A percentile compares a stretch with the other conserved stretches of the same genome.
These are phyloP conservation scores for Hydriomena furcata DNA, from an alignment of 2,888 invertebrate species.

Conservation along the genomic window DNA sequence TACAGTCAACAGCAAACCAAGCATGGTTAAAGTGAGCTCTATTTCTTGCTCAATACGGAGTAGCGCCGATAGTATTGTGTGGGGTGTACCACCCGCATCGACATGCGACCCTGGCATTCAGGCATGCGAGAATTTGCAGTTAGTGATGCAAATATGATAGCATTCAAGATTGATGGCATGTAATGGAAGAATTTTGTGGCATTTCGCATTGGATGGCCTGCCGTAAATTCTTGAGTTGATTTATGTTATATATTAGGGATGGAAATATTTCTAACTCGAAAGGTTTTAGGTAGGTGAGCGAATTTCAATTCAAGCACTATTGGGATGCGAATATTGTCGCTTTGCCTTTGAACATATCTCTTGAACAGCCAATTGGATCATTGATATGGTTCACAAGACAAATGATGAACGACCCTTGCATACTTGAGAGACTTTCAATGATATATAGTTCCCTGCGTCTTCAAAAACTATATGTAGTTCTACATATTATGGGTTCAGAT, in stretches of 20 bases:
- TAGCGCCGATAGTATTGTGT: background rate
- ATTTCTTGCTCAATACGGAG: constrained; percentile 1
- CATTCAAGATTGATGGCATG: constrained; percentile 29
- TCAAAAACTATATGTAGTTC: too few species aligned
- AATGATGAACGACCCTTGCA: too few species aligned
- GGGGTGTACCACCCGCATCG: constrained; percentile 22
- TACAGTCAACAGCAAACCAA: constrained; percentile 1
- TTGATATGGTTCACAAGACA: too few species aligned
- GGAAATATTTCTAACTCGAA: background rate
- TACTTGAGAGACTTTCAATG: too few species aligned
- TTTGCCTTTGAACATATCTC: too few species aligned
- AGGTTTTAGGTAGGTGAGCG: too few species aligned
- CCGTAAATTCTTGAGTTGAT: constrained; percentile 3
- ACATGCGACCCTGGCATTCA: constrained; percentile 30
- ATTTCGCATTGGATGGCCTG: constrained; percentile 2
- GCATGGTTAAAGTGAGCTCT: constrained; percentile 6
- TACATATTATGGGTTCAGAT: too few species aligned
- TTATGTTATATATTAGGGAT: background rate
- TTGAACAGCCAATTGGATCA: too few species aligned
- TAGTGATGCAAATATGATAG: constrained; percentile 33
- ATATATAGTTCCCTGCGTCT: too few species aligned
- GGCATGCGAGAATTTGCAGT: constrained; percentile 29
- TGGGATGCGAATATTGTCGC: too few species aligned
- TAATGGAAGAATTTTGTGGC: constrained; percentile 14
- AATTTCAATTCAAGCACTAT: too few species aligned